Conservation (phyloP, 2,113 vertebrate genomes). For the Orthochromis indermauri region DNA sequence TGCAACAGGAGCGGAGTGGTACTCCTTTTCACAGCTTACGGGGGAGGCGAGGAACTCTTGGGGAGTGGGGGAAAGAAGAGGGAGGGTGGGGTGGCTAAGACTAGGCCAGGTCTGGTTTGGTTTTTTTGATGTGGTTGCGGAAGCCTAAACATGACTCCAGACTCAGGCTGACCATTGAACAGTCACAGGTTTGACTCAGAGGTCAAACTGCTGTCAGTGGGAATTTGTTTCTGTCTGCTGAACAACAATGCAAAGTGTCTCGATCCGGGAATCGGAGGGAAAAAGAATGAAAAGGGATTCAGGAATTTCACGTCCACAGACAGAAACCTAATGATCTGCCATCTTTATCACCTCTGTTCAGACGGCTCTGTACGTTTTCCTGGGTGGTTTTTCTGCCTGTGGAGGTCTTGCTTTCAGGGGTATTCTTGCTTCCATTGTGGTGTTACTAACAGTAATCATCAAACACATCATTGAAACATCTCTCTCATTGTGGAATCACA, state of each 20-base stretch:
- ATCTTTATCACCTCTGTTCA: background rate
- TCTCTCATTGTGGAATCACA: background rate
- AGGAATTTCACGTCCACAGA: background rate
- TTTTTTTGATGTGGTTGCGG: background rate
- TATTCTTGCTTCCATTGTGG: background rate
- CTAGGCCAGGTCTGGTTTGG: background rate
- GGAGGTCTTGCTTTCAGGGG: background rate
- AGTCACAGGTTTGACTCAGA: constrained; percentile 3
- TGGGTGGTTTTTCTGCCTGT: background rate
- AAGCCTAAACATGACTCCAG: constrained; percentile 40
- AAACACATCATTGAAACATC: background rate
- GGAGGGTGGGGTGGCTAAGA: constrained; percentile 2
- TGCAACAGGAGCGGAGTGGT: constrained; percentile 58
- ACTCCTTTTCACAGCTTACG: constrained; percentile 37
- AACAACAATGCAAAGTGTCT: background rate
- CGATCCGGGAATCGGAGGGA: background rate
- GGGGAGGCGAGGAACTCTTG: constrained; percentile 13
- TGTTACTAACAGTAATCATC: constrained; percentile 31
- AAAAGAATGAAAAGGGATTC: background rate
- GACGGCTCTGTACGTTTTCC: background rate
- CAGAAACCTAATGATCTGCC: background rate
- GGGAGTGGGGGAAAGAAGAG: background rate
- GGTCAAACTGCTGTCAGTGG: constrained; percentile 1
- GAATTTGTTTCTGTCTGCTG: constrained; percentile 28
- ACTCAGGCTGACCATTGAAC: background rate